Conservation (phyloP, 1,140 invertebrate species). For the Macrobrachium nipponense region DNA sequence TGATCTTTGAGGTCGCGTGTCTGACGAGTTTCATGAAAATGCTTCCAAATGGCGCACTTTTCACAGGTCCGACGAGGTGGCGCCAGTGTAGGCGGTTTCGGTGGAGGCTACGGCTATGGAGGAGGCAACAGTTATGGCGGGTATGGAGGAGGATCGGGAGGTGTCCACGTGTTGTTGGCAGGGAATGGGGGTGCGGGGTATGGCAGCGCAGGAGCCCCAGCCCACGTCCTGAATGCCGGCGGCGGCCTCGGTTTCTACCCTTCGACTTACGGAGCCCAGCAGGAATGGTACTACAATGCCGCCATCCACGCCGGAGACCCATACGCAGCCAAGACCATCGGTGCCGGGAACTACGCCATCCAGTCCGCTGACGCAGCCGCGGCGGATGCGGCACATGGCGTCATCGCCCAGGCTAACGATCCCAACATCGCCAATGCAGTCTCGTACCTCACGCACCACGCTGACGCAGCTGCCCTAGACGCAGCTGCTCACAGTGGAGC, state of each 20-base stretch:
- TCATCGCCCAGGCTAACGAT: slow-evolving; percentile 32
- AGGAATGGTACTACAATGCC: slow-evolving; percentile 43
- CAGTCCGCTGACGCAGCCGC: slow-evolving; percentile 30
- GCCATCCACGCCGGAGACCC: slow-evolving; percentile 37
- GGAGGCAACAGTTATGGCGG: slow-evolving; percentile 8
- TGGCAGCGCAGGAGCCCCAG: slow-evolving; percentile 8
- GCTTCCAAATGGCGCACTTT: no score
- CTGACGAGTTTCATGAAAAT: no score
- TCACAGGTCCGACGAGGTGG: slow-evolving; percentile 36
- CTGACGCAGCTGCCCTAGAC: slow-evolving; percentile 20
- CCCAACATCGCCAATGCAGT: slow-evolving; percentile 24
- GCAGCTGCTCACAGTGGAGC: slow-evolving; percentile 33
- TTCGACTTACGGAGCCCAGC: slow-evolving; percentile 36
- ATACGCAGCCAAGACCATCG: slow-evolving; percentile 48
- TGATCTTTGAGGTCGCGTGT: no score
- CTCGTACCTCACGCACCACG: slow-evolving; percentile 29
- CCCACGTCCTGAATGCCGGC: slow-evolving; percentile 46
- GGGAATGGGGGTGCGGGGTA: slow-evolving; percentile 28
- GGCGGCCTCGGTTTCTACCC: slow-evolving; percentile 42
- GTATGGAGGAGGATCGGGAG: slow-evolving; percentile 19
- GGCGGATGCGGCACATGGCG: slow-evolving; percentile 44
- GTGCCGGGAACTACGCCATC: slow-evolving; percentile 39
- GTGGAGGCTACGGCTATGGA: slow-evolving; percentile 13
- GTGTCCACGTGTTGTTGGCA: slow-evolving; percentile 23
- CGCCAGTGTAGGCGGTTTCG: neutral